A percentile compares a stretch with the other conserved stretches of the same genome.
Evolutionary conservation across 2,113 vertebrate genomes (phyloP).

Genomic region (Takifugu flavidus): DNA sequence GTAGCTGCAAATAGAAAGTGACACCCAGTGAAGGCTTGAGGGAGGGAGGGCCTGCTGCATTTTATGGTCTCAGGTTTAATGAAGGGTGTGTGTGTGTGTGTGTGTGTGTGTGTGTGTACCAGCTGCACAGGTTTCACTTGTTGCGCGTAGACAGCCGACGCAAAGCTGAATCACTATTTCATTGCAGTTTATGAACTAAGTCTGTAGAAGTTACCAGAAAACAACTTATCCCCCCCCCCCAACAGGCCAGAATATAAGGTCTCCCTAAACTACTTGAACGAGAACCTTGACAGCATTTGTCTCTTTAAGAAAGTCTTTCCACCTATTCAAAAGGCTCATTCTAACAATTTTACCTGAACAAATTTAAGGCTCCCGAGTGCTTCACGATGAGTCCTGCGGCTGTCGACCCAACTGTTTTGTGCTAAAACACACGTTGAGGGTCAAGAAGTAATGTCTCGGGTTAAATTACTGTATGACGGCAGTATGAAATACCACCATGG

Average conservation of each 20-base stretch:
- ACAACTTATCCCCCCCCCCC: not conserved
- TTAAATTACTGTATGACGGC: no score
- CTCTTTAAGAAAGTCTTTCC: not conserved
- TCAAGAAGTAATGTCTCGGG: no score
- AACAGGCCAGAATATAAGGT: not conserved
- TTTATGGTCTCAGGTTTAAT: slow-evolving; percentile 60
- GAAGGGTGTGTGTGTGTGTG: slow-evolving; percentile 19
- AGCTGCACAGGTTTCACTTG: slow-evolving; percentile 36
- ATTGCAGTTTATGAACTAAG: not conserved
- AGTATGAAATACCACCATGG: no score
- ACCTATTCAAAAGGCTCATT: no score
- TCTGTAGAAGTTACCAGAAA: not conserved
- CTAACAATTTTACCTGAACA: not conserved
- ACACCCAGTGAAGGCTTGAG: slow-evolving; percentile 53
- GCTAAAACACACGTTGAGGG: not conserved
- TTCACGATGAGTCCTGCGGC: no score
- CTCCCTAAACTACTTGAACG: not conserved
- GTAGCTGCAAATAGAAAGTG: slow-evolving; percentile 69
- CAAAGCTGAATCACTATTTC: not conserved
- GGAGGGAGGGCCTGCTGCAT: slow-evolving; percentile 45
- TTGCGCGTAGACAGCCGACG: slow-evolving; percentile 16
- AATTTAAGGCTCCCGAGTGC: no score
- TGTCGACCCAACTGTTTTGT: not conserved
- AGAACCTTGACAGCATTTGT: not conserved
- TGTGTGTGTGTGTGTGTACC: slow-evolving; percentile 22